A percentile compares a stretch with the other conserved stretches of the same genome.
Evolutionary conservation across 1,140 invertebrate genomes (phyloP).

Genomic region (Micrasema longulum): DNA sequence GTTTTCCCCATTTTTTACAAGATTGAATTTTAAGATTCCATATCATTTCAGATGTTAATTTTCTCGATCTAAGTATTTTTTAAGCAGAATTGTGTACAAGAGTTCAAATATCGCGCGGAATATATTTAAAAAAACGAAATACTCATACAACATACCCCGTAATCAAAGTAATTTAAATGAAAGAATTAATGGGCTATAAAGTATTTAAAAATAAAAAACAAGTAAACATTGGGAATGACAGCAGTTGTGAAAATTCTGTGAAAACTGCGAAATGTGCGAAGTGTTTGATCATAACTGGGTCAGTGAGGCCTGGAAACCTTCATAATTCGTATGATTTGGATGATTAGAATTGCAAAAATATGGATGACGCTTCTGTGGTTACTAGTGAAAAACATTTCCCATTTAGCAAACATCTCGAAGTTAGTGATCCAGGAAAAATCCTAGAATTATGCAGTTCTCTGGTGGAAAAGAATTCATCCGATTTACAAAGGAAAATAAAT

Average conservation of each 20-base stretch:
- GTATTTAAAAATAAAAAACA: conserved; percentile 10
- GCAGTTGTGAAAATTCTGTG: conserved; percentile 27
- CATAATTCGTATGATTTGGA: conserved; percentile 13
- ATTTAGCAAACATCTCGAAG: conserved; percentile 52
- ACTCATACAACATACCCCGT: too few species aligned
- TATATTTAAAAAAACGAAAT: too few species aligned
- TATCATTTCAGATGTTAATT: too few species aligned
- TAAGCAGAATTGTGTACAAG: too few species aligned
- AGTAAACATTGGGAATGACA: conserved; percentile 37
- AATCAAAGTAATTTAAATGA: too few species aligned
- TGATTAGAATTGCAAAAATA: conserved; percentile 28
- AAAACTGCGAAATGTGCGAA: conserved; percentile 19
- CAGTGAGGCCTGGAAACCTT: conserved; percentile 11
- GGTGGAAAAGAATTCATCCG: conserved; percentile 60
- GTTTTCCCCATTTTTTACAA: too few species aligned
- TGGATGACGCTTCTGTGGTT: conserved; percentile 29
- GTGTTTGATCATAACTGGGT: conserved; percentile 1
- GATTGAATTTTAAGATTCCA: too few species aligned
- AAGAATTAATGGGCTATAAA: too few species aligned
- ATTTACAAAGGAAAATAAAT: conserved; percentile 67
- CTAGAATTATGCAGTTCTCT: conserved; percentile 65
- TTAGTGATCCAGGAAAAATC: conserved; percentile 67
- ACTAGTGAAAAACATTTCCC: conserved; percentile 19
- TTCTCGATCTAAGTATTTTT: too few species aligned
- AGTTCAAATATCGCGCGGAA: too few species aligned